These are phyloP conservation scores for Archips crataeganus DNA, from an alignment of 2,888 invertebrate genomes.

Conservation along the genomic window DNA sequence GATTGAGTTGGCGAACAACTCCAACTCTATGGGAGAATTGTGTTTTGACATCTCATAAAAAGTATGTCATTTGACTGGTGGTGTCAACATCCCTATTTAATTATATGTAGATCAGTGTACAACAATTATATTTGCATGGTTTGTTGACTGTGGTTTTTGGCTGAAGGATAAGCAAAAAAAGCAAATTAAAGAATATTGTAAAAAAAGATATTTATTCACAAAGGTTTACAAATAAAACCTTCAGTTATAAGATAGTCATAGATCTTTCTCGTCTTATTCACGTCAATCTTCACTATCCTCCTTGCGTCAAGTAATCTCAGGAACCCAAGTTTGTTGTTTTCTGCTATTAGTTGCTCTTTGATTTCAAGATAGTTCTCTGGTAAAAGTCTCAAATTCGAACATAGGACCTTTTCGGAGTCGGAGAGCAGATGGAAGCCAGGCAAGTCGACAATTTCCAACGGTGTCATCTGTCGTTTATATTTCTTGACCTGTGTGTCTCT, in stretches of 20 bases:
- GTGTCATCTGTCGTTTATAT: conserved; percentile 73
- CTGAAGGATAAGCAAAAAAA: no score
- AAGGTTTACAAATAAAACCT: conserved; percentile 89
- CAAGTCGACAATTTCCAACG: conserved; percentile 88
- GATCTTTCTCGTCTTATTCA: conserved; percentile 95
- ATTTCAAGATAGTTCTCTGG: conserved; percentile 93
- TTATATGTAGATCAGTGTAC: no score
- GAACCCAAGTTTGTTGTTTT: conserved; percentile 91
- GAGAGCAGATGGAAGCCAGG: conserved; percentile 92
- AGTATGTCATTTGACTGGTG: no score
- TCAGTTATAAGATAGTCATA: conserved; percentile 91
- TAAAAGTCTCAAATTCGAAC: conserved; percentile 90
- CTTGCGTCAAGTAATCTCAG: conserved; percentile 93
- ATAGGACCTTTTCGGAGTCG: conserved; percentile 90
- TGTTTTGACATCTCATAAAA: no score
- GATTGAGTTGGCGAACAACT: no score
- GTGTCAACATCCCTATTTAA: no score
- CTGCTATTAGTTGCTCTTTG: conserved; percentile 89
- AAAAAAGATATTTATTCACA: conserved; percentile 52
- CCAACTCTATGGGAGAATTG: no score
- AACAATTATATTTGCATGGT: no score
- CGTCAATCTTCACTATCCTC: conserved; percentile 95
- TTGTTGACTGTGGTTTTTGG: no score
- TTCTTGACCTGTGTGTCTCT: conserved; percentile 58
- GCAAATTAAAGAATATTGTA: conserved; percentile 30